phyloP scores from a whole-genome alignment of 30 jellyfish, hydroid and myxozoan genomes.

The Cassiopea xamachana region DNA sequence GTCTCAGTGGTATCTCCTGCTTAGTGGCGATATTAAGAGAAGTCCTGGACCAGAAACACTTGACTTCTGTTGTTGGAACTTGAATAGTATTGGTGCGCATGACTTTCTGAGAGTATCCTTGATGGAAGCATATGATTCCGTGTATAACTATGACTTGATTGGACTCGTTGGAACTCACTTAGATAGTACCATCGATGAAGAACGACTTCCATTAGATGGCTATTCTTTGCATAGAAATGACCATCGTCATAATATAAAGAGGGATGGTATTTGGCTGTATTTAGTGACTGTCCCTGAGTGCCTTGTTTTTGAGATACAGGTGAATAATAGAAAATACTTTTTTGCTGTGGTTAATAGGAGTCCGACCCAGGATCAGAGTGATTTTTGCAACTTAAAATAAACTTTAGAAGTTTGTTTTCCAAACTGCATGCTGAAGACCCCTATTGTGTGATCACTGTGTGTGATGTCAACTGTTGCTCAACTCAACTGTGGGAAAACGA shows the following conservation, averaged over 20 bases:
- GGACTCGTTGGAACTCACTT: too few species aligned
- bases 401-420: slow-evolving; percentile 46
- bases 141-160: too few species aligned
- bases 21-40: too few species aligned
- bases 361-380: slow-evolving; percentile 51
- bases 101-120: too few species aligned
- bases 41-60: too few species aligned
- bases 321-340: slow-evolving; percentile 37
- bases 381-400: slow-evolving; percentile 27
- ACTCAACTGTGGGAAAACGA: slow-evolving; percentile 61
- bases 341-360: slow-evolving; percentile 43
- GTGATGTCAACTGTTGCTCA: slow-evolving; percentile 60
- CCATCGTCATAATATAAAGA: slow-evolving; percentile 55
- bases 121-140: too few species aligned
- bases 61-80: background rate
- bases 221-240: background rate
- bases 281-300: slow-evolving; percentile 52
- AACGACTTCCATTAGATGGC: too few species aligned
- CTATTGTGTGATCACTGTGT: slow-evolving; percentile 9
- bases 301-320: slow-evolving; percentile 24
- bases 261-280: slow-evolving; percentile 37
- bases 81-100: too few species aligned
- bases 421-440: slow-evolving; percentile 10
- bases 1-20: too few species aligned
- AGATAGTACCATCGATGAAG: too few species aligned